Conservation (phyloP, 1,140 invertebrate species). For the Nephila pilipes region DNA sequence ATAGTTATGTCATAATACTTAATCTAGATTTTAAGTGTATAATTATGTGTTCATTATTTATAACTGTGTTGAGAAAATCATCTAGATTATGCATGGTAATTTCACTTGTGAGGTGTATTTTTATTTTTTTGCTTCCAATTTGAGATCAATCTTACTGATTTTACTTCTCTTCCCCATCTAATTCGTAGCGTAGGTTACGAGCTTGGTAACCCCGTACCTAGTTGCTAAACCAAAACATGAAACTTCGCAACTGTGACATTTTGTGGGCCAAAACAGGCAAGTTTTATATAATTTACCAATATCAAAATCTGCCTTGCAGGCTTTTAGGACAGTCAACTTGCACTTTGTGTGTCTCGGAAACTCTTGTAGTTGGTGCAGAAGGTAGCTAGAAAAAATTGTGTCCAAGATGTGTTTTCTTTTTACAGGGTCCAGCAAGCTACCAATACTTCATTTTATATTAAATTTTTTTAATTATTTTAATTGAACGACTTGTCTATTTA, state of each 20-base stretch:
- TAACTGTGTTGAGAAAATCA: slow-evolving; percentile 57
- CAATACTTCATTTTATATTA: neutral
- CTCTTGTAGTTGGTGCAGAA: neutral
- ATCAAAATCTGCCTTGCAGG: slow-evolving; percentile 76
- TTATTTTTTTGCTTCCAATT: slow-evolving; percentile 76
- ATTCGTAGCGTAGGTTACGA: slow-evolving; percentile 83
- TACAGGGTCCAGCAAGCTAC: neutral
- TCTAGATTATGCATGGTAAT: slow-evolving; percentile 58
- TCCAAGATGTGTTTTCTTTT: slow-evolving; percentile 34
- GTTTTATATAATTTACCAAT: slow-evolving; percentile 76
- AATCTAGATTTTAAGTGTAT: neutral
- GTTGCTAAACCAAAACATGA: slow-evolving; percentile 76
- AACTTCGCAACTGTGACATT: slow-evolving; percentile 78
- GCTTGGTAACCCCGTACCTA: slow-evolving; percentile 79
- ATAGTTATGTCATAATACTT: neutral
- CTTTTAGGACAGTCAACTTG: slow-evolving; percentile 71
- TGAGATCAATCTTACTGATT: slow-evolving; percentile 79
- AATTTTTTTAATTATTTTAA: neutral
- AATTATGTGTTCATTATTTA: slow-evolving; percentile 30
- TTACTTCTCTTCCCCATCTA: slow-evolving; percentile 82
- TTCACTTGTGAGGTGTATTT: slow-evolving; percentile 63
- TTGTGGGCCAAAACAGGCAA: slow-evolving; percentile 78
- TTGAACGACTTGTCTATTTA: neutral
- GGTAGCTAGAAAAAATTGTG: slow-evolving; percentile 23
- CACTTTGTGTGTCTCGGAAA: slow-evolving; percentile 38